phyloP scores from a whole-genome alignment of 30 jellyfish, hydroid and myxozoan species.

The Hydractinia symbiolongicarpus region DNA sequence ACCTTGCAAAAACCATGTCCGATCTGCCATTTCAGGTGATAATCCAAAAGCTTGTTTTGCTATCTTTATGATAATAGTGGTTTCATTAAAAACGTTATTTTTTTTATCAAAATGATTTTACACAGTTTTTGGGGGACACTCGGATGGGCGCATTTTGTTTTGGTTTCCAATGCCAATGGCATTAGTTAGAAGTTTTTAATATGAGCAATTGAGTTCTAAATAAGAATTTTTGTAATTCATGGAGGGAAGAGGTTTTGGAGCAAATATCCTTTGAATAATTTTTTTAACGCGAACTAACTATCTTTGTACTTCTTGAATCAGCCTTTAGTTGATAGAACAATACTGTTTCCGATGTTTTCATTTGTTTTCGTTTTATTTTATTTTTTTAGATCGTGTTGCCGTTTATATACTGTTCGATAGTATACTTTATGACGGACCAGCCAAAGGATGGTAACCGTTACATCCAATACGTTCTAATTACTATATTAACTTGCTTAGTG shows the following conservation, averaged over 20 bases:
- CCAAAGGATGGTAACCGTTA: slow-evolving; percentile 77
- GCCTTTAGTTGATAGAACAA: no score
- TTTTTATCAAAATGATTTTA: not conserved
- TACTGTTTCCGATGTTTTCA: no score
- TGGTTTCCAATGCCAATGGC: not conserved
- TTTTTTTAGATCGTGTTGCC: slow-evolving; percentile 72
- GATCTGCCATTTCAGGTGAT: slow-evolving; percentile 98
- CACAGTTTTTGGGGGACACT: not conserved
- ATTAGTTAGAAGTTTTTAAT: not conserved
- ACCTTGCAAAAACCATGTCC: slow-evolving; percentile 96
- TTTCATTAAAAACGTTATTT: not conserved
- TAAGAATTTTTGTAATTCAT: not conserved
- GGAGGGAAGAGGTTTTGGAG: not conserved
- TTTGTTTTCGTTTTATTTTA: not conserved
- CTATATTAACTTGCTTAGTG: slow-evolving; percentile 73
- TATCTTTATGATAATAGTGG: not conserved
- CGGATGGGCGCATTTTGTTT: not conserved
- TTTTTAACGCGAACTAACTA: no score
- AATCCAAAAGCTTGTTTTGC: no score
- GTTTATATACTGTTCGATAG: slow-evolving; percentile 74
- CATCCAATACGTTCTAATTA: slow-evolving; percentile 51
- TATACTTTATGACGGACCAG: slow-evolving; percentile 90
- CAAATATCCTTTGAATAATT: no score
- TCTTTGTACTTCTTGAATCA: no score
- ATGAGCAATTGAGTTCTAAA: not conserved